Evolutionary conservation across 2,797 vertebrate species (phyloP).

Genomic region (Coregonus ussuriensis): DNA sequence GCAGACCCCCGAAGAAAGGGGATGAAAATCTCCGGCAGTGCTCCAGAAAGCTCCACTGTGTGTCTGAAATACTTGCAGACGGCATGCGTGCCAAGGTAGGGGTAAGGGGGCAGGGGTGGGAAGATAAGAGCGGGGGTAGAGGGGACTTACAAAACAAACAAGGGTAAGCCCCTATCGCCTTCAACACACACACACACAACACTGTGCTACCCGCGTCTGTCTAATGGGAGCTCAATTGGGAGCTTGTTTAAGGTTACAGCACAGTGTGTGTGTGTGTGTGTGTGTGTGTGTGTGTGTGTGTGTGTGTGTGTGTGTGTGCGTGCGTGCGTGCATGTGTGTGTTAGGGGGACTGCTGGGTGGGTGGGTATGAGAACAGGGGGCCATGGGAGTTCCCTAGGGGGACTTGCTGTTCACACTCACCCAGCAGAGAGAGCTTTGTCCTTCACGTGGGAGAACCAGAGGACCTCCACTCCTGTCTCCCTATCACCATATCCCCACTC

Average conservation of each 20-base stretch:
- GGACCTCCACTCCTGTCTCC: neutral
- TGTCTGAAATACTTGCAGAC: conserved; percentile 57
- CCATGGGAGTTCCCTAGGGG: neutral
- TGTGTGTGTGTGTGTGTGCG: neutral
- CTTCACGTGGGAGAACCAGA: neutral
- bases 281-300: conserved; percentile 1
- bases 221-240: neutral
- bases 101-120: conserved; percentile 14
- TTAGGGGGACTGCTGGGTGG: neutral
- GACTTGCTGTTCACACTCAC: neutral
- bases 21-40: conserved; percentile 45
- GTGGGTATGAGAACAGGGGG: neutral
- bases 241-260: neutral
- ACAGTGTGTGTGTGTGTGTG: neutral
- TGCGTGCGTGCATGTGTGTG: neutral
- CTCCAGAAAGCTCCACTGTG: conserved; percentile 62
- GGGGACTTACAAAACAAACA: neutral
- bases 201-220: neutral
- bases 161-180: neutral
- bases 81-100: conserved; percentile 39
- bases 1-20: conserved; percentile 43
- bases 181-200: neutral
- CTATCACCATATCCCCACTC: neutral
- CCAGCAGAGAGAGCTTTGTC: neutral
- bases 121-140: neutral